phyloP scores from a whole-genome alignment of 2,888 invertebrate genomes.

The Drosophila sordidapex region DNA sequence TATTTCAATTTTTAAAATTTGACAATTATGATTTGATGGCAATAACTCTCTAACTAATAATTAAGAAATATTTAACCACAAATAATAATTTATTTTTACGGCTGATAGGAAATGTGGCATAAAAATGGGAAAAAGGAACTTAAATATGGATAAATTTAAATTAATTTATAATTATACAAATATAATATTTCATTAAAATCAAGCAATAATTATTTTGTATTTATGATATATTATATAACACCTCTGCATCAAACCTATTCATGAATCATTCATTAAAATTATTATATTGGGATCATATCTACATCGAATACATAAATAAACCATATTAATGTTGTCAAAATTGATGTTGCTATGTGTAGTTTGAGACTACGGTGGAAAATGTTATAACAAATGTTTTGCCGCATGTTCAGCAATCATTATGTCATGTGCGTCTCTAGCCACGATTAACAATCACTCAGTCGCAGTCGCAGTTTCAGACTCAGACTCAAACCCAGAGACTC shows the following conservation, averaged over 20 bases:
- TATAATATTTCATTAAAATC: neutral
- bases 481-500: conserved; percentile 9
- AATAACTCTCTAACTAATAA: neutral
- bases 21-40: neutral
- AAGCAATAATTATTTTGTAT: no score
- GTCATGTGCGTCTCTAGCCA: conserved; percentile 52
- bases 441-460: conserved; percentile 62
- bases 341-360: conserved; percentile 34
- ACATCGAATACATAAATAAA: neutral
- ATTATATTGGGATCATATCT: neutral
- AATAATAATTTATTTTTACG: neutral
- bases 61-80: neutral
- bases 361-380: conserved; percentile 27
- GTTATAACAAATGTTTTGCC: conserved; percentile 64
- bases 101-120: neutral
- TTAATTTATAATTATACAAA: neutral
- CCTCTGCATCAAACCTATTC: neutral
- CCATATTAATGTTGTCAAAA: neutral
- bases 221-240: neutral
- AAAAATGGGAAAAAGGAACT: no score
- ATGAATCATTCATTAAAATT: neutral
- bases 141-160: neutral
- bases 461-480: conserved; percentile 20
- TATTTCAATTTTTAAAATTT: neutral
- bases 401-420: conserved; percentile 66